Evolutionary conservation across 2,797 vertebrate genomes (phyloP), one percentile per base, ranked within the genome.

Genomic region (Pangasius krempfi): DNA sequence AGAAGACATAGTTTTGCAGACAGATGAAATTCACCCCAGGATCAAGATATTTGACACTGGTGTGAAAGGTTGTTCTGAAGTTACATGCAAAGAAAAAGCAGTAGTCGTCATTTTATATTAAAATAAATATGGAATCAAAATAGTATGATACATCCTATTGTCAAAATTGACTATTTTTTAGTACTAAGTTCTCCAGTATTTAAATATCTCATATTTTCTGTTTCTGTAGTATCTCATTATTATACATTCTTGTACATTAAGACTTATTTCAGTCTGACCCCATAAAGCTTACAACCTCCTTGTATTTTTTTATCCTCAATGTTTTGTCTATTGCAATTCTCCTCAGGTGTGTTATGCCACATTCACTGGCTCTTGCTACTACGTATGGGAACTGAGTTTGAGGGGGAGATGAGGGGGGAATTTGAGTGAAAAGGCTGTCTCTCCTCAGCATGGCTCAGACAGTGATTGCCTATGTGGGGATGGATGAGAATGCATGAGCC

Each of bases 401-500:
- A 62, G 88, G 68, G 68, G 82, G 47, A 56, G 79, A 62, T 12
- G 12, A 12, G 1, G 47, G 12, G 40, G 52, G 60, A 33, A 16
- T 70, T 86, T 86, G 79, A 90, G 84, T 90, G 88, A 92, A 91
- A 93, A 79, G 84, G 76, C 82, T 62, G 81, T 90, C 89, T 91
- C 84, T 88, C 79, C 75, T 81, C 89, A 58, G 82, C 82, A 81
- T 56, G 81, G 70, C 85, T 91, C 75, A 88, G 88, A 90, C 90
- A 89, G 87, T 88, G 85, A 89, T 87, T 92, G 90, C 86, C 54
- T 92, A 90, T 89, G 91, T 92, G 91, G 90, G 88, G 89, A 92
- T 90, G 91, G 89, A 89, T 91, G 81, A 90, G 92, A 92, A 92
- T 93, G 89, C 76, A 85, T 92, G 90, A 91, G 33, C 80, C 89